Evolutionary conservation across 2,888 invertebrate genomes (phyloP).

Genomic region (Graphium colonna): DNA sequence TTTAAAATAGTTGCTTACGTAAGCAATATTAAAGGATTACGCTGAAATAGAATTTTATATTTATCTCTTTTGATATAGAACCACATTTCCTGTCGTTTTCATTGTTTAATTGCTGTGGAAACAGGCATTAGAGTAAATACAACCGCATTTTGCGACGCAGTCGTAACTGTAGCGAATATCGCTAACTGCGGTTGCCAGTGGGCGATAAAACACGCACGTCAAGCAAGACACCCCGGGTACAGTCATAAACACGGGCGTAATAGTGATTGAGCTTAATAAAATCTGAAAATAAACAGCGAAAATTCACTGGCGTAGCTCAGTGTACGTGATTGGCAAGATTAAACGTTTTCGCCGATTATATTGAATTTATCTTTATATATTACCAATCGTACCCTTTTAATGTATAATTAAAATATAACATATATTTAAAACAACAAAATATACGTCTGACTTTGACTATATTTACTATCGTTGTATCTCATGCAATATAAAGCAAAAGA

Average conservation of each 20-base stretch:
- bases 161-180: constrained; percentile 39
- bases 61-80: no score
- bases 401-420: no score
- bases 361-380: no score
- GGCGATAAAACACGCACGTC: constrained; percentile 34
- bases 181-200: constrained; percentile 31
- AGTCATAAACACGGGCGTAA: constrained; percentile 35
- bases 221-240: constrained; percentile 24
- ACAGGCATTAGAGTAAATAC: constrained; percentile 29
- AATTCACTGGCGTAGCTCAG: constrained; percentile 1
- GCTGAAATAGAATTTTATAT: no score
- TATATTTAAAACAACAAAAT: no score
- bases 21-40: no score
- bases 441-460: no score
- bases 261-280: constrained; percentile 35
- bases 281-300: constrained; percentile 19
- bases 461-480: no score
- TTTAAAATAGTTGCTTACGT: no score
- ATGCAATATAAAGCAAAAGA: no score
- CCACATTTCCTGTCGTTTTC: background rate
- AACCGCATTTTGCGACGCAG: constrained; percentile 33
- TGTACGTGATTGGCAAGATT: background rate
- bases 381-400: no score
- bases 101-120: background rate
- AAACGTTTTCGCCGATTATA: background rate